These are phyloP conservation scores for Temnothorax longispinosus DNA, from an alignment of 1,140 invertebrate species.

Conservation along the genomic window DNA sequence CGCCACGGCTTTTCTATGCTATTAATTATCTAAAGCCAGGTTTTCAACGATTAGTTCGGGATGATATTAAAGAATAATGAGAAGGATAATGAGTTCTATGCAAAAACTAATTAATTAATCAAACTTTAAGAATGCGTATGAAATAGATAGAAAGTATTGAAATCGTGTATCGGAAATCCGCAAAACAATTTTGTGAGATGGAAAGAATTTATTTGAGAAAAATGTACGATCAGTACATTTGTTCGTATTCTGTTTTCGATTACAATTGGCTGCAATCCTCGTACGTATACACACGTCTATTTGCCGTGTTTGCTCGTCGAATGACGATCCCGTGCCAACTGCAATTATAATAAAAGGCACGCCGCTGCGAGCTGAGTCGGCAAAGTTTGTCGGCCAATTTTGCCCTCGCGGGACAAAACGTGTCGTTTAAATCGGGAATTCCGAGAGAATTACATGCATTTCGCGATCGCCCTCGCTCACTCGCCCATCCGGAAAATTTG, in stretches of 20 bases:
- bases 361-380: not conserved
- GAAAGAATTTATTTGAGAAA: not conserved
- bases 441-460: slow-evolving; percentile 52
- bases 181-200: not conserved
- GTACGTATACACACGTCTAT: not conserved
- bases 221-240: not conserved
- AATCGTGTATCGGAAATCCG: not conserved
- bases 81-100: not conserved
- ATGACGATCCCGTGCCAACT: slow-evolving; percentile 37
- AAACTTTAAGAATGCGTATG: not conserved
- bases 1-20: not conserved
- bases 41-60: not conserved
- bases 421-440: slow-evolving; percentile 56
- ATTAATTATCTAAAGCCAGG: slow-evolving; percentile 15
- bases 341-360: slow-evolving; percentile 43
- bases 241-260: not conserved
- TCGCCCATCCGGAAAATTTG: slow-evolving; percentile 41
- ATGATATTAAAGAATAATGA: not conserved
- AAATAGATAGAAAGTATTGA: not conserved
- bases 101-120: not conserved
- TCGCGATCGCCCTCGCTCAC: slow-evolving; percentile 41
- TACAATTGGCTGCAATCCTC: not conserved
- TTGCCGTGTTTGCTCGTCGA: not conserved
- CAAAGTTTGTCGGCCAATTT: slow-evolving; percentile 17
- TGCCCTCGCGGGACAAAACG: slow-evolving; percentile 15